Conservation (phyloP, 2,888 invertebrate species). For the Yponomeuta evonymella region DNA sequence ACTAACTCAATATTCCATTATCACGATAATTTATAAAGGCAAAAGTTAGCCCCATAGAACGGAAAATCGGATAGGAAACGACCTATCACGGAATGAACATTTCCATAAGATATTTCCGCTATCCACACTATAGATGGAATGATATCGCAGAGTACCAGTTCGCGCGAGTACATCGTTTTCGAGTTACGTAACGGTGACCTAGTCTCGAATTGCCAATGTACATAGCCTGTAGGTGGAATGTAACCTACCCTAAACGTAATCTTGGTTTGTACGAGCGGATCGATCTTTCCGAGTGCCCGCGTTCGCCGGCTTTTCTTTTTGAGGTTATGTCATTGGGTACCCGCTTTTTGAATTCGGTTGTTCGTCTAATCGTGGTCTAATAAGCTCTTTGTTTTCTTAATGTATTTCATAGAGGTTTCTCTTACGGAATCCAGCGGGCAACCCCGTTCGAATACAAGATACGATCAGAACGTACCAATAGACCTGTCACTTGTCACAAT, state of each 20-base stretch:
- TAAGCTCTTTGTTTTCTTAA: too few relatives aligned
- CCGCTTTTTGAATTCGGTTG: background rate
- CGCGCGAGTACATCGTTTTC: constrained; percentile 9
- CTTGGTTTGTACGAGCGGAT: constrained; percentile 4
- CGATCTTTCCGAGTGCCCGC: constrained; percentile 10
- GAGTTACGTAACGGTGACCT: constrained; percentile 23
- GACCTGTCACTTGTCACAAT: too few relatives aligned
- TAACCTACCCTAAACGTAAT: constrained; percentile 11
- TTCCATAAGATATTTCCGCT: background rate
- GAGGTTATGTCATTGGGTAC: background rate
- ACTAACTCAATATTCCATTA: background rate
- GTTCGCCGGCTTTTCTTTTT: background rate
- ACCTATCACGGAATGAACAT: background rate
- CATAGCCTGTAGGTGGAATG: background rate
- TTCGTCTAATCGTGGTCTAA: background rate
- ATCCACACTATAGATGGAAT: background rate
- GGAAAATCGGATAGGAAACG: background rate
- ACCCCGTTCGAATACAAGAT: too few relatives aligned
- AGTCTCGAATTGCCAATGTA: constrained; percentile 7
- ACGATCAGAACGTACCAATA: too few relatives aligned
- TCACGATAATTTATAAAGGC: background rate
- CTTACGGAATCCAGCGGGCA: too few relatives aligned
- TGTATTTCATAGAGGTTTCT: too few relatives aligned
- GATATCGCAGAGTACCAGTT: constrained; percentile 1
- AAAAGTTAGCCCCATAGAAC: too few relatives aligned